These are phyloP conservation scores for Characodon lateralis DNA, from an alignment of 2,797 vertebrate species.

Conservation along the genomic window DNA sequence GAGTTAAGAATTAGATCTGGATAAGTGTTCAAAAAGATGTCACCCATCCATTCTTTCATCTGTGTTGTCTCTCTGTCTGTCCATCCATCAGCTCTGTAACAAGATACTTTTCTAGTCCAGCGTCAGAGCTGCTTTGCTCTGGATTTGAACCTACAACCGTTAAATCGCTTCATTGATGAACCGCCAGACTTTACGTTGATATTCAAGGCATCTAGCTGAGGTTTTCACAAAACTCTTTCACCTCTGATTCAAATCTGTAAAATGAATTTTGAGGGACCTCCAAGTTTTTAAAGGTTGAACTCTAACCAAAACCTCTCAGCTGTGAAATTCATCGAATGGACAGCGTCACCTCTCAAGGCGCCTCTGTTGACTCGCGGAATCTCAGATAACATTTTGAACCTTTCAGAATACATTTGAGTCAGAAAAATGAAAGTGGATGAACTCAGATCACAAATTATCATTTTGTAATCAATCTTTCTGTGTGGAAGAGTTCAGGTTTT, in stretches of 20 bases:
- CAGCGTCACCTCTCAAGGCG: slow-evolving; percentile 31
- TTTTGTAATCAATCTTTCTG: slow-evolving; percentile 18
- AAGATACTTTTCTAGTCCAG: slow-evolving; percentile 24
- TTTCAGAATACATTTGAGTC: slow-evolving; percentile 42
- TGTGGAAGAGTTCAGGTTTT: slow-evolving; percentile 23
- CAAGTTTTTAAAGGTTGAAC: slow-evolving; percentile 31
- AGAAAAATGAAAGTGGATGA: slow-evolving; percentile 31
- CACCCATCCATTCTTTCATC: no score
- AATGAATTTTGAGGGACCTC: slow-evolving; percentile 11
- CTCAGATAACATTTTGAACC: slow-evolving; percentile 38
- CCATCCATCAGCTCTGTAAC: slow-evolving; percentile 16
- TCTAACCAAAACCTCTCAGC: slow-evolving; percentile 34
- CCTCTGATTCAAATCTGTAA: slow-evolving; percentile 27
- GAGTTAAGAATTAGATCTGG: no score
- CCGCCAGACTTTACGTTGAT: slow-evolving; percentile 30
- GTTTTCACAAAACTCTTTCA: slow-evolving; percentile 13
- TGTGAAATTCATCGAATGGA: slow-evolving; percentile 26
- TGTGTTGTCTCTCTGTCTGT: no score
- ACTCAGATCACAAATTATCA: slow-evolving; percentile 38
- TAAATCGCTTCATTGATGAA: slow-evolving; percentile 35
- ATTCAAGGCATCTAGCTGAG: slow-evolving; percentile 28
- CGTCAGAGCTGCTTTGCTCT: slow-evolving; percentile 39
- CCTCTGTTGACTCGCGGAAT: slow-evolving; percentile 23
- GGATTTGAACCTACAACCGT: slow-evolving; percentile 47
- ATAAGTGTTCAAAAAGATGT: no score